A percentile compares a stretch with the other conserved stretches of the same genome.
Conservation (phyloP, 2,888 invertebrate genomes). For the Belgica antarctica region DNA sequence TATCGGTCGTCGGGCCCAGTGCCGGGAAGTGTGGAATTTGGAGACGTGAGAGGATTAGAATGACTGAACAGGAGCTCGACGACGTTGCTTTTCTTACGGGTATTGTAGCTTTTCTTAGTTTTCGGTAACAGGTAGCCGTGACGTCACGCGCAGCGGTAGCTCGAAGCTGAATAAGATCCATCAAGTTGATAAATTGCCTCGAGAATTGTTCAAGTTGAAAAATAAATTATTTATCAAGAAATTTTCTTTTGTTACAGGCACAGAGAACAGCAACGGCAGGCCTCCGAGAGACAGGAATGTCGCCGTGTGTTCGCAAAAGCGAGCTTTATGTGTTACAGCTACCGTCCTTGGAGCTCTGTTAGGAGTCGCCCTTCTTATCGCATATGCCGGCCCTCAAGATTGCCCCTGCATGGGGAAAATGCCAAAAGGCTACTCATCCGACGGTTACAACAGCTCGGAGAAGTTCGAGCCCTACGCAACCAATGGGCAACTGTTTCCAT, state of each 20-base stretch:
- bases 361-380: conserved; percentile 80
- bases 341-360: conserved; percentile 77
- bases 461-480: conserved; percentile 67
- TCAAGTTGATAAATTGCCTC: neutral
- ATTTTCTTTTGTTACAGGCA: conserved; percentile 50
- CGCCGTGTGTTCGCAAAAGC: conserved; percentile 82
- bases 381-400: conserved; percentile 84
- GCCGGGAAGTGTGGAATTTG: conserved; percentile 50
- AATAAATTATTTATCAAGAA: conserved; percentile 30
- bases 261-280: conserved; percentile 54
- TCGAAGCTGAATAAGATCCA: neutral
- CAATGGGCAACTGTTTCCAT: conserved; percentile 73
- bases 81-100: conserved; percentile 91
- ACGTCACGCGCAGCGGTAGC: neutral
- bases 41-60: conserved; percentile 62
- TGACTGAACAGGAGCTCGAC: conserved; percentile 90
- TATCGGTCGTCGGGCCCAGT: conserved; percentile 39
- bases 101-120: too few relatives aligned
- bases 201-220: conserved; percentile 44
- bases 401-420: conserved; percentile 69
- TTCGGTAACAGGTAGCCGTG: neutral
- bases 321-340: conserved; percentile 77
- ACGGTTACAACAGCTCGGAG: conserved; percentile 63
- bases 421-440: conserved; percentile 62
- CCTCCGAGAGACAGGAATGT: conserved; percentile 60